Evolutionary conservation across 2,888 invertebrate genomes (phyloP).

Genomic region (Drosophila gaucha): DNA sequence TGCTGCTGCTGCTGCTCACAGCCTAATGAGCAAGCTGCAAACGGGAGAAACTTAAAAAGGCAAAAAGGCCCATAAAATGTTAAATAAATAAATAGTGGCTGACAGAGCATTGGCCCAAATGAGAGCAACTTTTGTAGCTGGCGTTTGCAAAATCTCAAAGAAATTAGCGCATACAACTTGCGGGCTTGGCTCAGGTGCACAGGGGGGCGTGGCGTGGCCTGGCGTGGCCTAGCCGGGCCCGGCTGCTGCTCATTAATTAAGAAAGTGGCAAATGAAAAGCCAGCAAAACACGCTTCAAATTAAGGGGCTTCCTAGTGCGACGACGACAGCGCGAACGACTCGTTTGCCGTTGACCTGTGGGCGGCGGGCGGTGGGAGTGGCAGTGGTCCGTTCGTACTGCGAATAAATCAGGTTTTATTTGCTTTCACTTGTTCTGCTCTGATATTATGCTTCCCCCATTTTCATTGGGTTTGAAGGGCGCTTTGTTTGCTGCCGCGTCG

Average conservation of each 20-base stretch:
- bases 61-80: conserved; percentile 63
- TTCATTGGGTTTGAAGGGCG: conserved; percentile 24
- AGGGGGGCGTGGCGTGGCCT: conserved; percentile 9
- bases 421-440: conserved; percentile 73
- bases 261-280: conserved; percentile 79
- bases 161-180: conserved; percentile 75
- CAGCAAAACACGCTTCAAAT: conserved; percentile 73
- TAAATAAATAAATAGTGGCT: conserved; percentile 78
- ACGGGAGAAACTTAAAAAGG: conserved; percentile 66
- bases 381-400: conserved; percentile 23
- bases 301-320: conserved; percentile 58
- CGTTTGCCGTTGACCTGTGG: conserved; percentile 43
- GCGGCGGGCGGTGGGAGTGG: conserved; percentile 2
- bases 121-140: conserved; percentile 71
- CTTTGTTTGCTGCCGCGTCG: conserved; percentile 60
- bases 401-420: conserved; percentile 78
- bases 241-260: conserved; percentile 75
- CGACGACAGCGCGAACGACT: conserved; percentile 32
- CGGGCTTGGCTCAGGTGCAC: conserved; percentile 33
- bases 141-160: conserved; percentile 70
- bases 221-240: background rate
- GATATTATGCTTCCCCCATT: conserved; percentile 61
- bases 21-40: conserved; percentile 54
- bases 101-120: conserved; percentile 64
- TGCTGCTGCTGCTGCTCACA: conserved; percentile 8